These are phyloP conservation scores for Unio delphinus DNA, from an alignment of 2,888 invertebrate genomes.

Conservation along the genomic window DNA sequence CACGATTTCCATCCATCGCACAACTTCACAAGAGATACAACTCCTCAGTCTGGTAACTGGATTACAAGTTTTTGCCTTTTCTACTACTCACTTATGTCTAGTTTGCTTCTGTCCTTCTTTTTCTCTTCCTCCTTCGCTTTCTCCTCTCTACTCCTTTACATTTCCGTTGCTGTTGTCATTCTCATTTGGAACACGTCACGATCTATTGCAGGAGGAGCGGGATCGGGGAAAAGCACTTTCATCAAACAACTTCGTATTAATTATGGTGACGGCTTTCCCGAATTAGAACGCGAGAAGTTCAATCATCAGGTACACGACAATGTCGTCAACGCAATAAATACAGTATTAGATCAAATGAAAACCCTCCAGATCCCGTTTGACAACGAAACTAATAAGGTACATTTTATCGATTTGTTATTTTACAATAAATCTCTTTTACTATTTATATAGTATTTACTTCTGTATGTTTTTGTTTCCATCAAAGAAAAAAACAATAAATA, in stretches of 20 bases:
- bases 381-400: conserved; percentile 36
- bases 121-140: background rate
- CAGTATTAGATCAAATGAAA: conserved; percentile 59
- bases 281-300: conserved; percentile 46
- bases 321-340: conserved; percentile 55
- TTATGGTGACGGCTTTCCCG: conserved; percentile 64
- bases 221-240: conserved; percentile 67
- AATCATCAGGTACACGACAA: conserved; percentile 58
- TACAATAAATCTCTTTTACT: too few relatives aligned
- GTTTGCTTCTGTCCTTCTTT: background rate
- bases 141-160: background rate
- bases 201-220: conserved; percentile 54
- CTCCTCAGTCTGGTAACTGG: too few relatives aligned
- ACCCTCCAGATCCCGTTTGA: conserved; percentile 40
- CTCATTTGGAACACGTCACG: background rate
- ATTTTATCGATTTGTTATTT: background rate
- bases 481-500: too few relatives aligned
- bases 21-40: too few relatives aligned
- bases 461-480: too few relatives aligned
- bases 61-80: too few relatives aligned
- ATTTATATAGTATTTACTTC: too few relatives aligned
- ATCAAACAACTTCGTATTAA: conserved; percentile 65
- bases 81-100: too few relatives aligned
- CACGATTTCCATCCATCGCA: too few relatives aligned
- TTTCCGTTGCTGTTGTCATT: too few relatives aligned